A percentile compares a stretch with the other conserved stretches of the same genome.
Conservation (phyloP, 1,140 invertebrate species). For the Halyomorpha halys region DNA sequence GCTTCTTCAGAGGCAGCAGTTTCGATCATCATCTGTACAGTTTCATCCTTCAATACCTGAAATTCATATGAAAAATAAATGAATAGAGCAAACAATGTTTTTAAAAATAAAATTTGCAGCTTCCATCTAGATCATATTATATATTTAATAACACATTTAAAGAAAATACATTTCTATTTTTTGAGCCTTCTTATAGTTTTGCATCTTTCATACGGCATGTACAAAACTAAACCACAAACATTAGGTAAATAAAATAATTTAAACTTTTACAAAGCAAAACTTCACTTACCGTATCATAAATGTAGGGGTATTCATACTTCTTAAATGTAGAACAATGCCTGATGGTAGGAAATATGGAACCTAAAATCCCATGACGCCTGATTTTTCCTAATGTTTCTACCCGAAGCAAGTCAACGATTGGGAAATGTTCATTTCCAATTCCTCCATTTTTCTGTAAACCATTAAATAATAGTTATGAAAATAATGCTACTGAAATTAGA, state of each 20-base stretch:
- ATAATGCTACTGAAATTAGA: too few relatives aligned
- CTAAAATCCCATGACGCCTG: slow-evolving; percentile 41
- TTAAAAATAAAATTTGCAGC: too few relatives aligned
- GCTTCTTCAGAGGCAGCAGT: slow-evolving; percentile 41
- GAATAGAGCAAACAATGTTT: too few relatives aligned
- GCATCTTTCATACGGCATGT: too few relatives aligned
- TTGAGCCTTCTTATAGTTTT: too few relatives aligned
- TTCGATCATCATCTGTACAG: slow-evolving; percentile 56
- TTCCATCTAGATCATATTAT: too few relatives aligned
- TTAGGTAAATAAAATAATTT: slow-evolving; percentile 22
- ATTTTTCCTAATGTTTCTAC: slow-evolving; percentile 37
- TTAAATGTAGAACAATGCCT: slow-evolving; percentile 46
- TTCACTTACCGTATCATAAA: slow-evolving; percentile 44
- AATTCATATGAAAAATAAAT: background rate
- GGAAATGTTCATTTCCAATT: background rate
- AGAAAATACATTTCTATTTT: too few relatives aligned
- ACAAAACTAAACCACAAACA: too few relatives aligned
- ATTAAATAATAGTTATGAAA: too few relatives aligned
- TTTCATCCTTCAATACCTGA: slow-evolving; percentile 59
- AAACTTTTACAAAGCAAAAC: slow-evolving; percentile 14
- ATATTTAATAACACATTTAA: too few relatives aligned
- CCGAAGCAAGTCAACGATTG: slow-evolving; percentile 45
- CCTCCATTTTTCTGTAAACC: slow-evolving; percentile 4
- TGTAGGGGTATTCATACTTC: slow-evolving; percentile 50
- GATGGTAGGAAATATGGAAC: slow-evolving; percentile 48